Base-by-base conservation (phyloP, 2,797 vertebrate genomes). In the Eupleurogrammus muticus region DNA sequence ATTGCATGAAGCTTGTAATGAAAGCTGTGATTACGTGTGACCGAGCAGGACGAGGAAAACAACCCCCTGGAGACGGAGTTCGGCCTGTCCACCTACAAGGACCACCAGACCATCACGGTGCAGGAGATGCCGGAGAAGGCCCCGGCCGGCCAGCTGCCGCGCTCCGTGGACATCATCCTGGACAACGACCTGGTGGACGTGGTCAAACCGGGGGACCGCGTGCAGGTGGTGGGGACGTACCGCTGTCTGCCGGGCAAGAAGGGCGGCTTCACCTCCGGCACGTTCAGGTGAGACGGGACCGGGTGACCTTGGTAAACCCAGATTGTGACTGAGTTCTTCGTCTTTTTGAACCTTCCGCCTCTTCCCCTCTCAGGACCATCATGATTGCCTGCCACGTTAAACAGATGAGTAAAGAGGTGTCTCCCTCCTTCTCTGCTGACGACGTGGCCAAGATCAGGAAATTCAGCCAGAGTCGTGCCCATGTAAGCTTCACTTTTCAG, bases 101-200 rank as follows among this genome's bases (percentile, higher is more conserved):
- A 99, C 84, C 97, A 99, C 86, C 98, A 99, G 92, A 97, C 95
- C 75, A 94, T 99, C 90, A 97, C 97, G 0, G 96, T 99, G 68
- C 98, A 99, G 94, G 98, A 99, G 93, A 99, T 99, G 98, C 98
- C 98, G 0, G 98, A 99, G 92, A 99, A 99, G 66, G 97, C 98
- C 2, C 98, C 98, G 0, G 97, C 98, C 0, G 98, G 98, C 28
- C 98, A 99, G 88, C 94, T 99, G 34, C 98, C 98, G 0, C 97
- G 98, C 67, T 99, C 98, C 0, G 95, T 99, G 86, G 97, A 99
- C 16, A 95, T 99, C 69, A 92, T 99, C 80, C 89, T 99, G 87
- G 97, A 99, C 38, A 96, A 98, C 17, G 98, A 99, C 87, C 90
- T 99, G 84, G 98, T 99, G 85, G 98, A 99, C 38, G 50, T 64